phyloP scores from a whole-genome alignment of 2,113 vertebrate species.

The Rafetus swinhoei region DNA sequence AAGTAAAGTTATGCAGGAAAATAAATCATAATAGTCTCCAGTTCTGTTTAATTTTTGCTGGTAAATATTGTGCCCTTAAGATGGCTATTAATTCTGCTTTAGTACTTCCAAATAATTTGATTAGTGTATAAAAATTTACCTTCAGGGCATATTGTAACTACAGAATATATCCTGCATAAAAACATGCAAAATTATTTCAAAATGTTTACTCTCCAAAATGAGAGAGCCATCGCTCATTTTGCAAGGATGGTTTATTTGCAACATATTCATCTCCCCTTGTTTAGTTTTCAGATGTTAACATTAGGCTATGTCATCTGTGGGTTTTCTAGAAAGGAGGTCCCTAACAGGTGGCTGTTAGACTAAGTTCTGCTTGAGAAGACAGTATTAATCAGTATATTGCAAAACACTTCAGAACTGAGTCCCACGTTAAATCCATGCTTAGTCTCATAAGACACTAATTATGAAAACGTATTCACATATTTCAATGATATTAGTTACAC shows the following conservation, averaged over 20 bases:
- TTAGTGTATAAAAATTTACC: slow-evolving; percentile 21
- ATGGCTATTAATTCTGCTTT: slow-evolving; percentile 47
- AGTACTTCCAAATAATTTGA: slow-evolving; percentile 39
- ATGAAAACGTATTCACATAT: slow-evolving; percentile 55
- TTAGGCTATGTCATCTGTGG: neutral
- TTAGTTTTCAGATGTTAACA: slow-evolving; percentile 33
- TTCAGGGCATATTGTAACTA: slow-evolving; percentile 38
- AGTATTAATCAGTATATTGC: slow-evolving; percentile 50
- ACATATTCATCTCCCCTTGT: neutral
- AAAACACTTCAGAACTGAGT: slow-evolving; percentile 37
- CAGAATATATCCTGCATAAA: slow-evolving; percentile 27
- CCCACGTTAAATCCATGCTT: slow-evolving; percentile 40
- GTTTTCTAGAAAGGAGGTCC: slow-evolving; percentile 29
- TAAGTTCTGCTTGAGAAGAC: slow-evolving; percentile 37
- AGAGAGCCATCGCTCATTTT: neutral
- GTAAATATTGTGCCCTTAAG: slow-evolving; percentile 49
- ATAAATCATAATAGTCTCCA: neutral
- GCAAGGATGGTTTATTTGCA: neutral
- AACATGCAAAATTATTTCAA: slow-evolving; percentile 26
- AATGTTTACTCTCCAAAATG: slow-evolving; percentile 22
- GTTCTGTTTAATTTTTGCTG: slow-evolving; percentile 36
- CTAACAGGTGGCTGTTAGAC: slow-evolving; percentile 17
- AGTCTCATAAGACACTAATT: slow-evolving; percentile 42
- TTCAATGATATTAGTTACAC: slow-evolving; percentile 45
- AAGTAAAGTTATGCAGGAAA: slow-evolving; percentile 13